Conservation (phyloP, 1,140 invertebrate species). For the Lucilia sericata region DNA sequence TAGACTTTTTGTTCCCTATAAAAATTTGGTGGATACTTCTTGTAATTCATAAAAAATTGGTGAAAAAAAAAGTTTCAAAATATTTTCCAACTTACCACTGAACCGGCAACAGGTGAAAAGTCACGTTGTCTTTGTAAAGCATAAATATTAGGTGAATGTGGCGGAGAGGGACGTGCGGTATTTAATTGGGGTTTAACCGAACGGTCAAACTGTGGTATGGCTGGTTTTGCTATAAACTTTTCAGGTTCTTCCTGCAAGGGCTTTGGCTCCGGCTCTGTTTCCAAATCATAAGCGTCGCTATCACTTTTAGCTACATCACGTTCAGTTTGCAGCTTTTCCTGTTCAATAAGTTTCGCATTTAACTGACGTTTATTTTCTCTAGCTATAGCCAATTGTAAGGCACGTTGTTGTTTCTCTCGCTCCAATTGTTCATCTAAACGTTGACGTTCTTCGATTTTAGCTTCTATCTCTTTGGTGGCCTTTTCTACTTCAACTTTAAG, state of each 20-base stretch:
- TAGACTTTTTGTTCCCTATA: too few species aligned
- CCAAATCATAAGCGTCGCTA: neutral
- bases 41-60: too few species aligned
- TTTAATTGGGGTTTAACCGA: slow-evolving; percentile 71
- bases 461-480: slow-evolving; percentile 63
- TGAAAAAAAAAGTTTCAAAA: too few species aligned
- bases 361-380: slow-evolving; percentile 58
- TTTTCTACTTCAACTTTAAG: slow-evolving; percentile 50
- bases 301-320: neutral
- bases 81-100: slow-evolving; percentile 64
- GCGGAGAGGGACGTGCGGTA: neutral
- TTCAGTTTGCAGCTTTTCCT: neutral
- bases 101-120: slow-evolving; percentile 75
- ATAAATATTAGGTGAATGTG: slow-evolving; percentile 49
- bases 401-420: slow-evolving; percentile 68
- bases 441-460: slow-evolving; percentile 66
- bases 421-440: slow-evolving; percentile 68
- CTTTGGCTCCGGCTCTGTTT: neutral
- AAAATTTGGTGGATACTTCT: too few species aligned
- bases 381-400: slow-evolving; percentile 62
- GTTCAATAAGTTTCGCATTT: slow-evolving; percentile 53
- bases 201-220: slow-evolving; percentile 73
- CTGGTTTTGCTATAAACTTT: slow-evolving; percentile 53
- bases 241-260: slow-evolving; percentile 48
- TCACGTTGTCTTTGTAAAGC: slow-evolving; percentile 67